A percentile compares a stretch with the other conserved stretches of the same genome.
phyloP scores from a whole-genome alignment of 2,888 invertebrate species.

The Alsophila aescularia region DNA sequence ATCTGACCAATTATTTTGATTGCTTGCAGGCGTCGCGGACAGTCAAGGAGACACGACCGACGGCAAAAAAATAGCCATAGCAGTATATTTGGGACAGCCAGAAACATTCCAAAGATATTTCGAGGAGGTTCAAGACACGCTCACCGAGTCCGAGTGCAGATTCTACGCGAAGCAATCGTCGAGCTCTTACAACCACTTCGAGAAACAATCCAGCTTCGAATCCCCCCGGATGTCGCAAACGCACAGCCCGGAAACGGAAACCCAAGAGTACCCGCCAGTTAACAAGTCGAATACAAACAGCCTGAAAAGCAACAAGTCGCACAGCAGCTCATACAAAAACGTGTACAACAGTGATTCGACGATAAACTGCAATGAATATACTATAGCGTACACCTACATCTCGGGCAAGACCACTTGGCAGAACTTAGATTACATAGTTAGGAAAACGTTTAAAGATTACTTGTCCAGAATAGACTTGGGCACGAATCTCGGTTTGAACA shows the following conservation, averaged over 20 bases:
- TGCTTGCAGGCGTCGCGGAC: conserved; percentile 77
- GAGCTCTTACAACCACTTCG: conserved; percentile 76
- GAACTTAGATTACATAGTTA: conserved; percentile 94
- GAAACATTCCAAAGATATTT: conserved; percentile 89
- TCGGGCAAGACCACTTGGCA: conserved; percentile 98
- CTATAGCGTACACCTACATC: conserved; percentile 95
- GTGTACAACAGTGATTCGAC: conserved; percentile 80
- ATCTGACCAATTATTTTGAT: conserved; percentile 14
- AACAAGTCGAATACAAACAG: conserved; percentile 83
- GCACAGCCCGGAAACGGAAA: conserved; percentile 76
- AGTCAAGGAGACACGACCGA: conserved; percentile 89
- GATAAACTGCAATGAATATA: conserved; percentile 88
- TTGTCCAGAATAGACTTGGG: conserved; percentile 96
- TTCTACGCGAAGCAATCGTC: conserved; percentile 83
- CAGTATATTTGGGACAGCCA: conserved; percentile 93
- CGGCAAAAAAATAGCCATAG: conserved; percentile 94
- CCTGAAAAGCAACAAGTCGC: conserved; percentile 84
- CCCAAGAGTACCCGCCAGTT: conserved; percentile 73
- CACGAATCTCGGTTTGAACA: conserved; percentile 92
- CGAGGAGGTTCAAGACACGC: conserved; percentile 87
- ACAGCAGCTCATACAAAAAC: conserved; percentile 80
- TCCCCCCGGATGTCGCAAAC: conserved; percentile 76
- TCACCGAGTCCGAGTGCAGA: conserved; percentile 86
- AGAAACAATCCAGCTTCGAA: conserved; percentile 78
- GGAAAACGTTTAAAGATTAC: conserved; percentile 97